These are phyloP conservation scores for Pygmarrhopalites habei DNA, from an alignment of 1,140 invertebrate genomes.

Conservation along the genomic window DNA sequence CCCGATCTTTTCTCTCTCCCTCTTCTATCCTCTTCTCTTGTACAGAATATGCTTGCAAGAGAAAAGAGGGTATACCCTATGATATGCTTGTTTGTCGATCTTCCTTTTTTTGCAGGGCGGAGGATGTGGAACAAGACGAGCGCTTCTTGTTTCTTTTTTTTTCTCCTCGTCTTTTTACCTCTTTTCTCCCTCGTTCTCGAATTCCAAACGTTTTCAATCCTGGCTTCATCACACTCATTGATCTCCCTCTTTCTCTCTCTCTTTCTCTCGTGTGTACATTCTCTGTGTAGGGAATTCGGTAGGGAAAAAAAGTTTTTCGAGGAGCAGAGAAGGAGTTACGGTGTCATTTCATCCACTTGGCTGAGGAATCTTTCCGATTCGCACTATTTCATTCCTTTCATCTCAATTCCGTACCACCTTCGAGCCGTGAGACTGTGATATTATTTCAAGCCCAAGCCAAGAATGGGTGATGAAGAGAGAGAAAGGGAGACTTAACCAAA, in stretches of 20 bases:
- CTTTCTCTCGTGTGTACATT: too few relatives aligned
- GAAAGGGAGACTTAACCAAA: neutral
- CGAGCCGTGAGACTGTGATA: conserved; percentile 5
- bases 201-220: conserved; percentile 31
- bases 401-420: conserved; percentile 28
- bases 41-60: too few relatives aligned
- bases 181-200: conserved; percentile 9
- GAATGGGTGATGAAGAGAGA: neutral
- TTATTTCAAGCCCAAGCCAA: neutral
- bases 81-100: neutral
- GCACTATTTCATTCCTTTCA: conserved; percentile 38
- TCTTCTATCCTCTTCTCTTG: too few relatives aligned
- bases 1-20: neutral
- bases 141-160: neutral
- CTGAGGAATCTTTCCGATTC: conserved; percentile 24
- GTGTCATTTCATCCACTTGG: conserved; percentile 25
- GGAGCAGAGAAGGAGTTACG: too few relatives aligned
- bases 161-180: conserved; percentile 4
- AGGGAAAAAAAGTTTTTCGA: too few relatives aligned
- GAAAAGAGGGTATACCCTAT: too few relatives aligned
- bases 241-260: conserved; percentile 10
- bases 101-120: neutral
- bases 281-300: too few relatives aligned
- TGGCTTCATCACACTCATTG: conserved; percentile 33
- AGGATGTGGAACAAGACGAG: too few relatives aligned